These are phyloP conservation scores for Protula sp. DNA, from an alignment of 2,888 invertebrate species.

Conservation along the genomic window DNA sequence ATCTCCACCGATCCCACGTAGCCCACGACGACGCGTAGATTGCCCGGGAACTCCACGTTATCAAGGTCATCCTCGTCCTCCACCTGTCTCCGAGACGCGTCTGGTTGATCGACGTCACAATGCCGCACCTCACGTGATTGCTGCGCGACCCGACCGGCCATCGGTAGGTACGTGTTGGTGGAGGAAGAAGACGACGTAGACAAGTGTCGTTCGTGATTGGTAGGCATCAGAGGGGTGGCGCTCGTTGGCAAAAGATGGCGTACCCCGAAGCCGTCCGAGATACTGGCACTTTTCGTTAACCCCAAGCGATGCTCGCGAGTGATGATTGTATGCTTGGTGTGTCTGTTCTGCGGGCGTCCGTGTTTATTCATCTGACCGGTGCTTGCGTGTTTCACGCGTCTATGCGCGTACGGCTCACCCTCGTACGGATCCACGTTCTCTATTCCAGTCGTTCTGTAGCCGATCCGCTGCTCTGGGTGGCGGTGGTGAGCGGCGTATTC, in stretches of 20 bases:
- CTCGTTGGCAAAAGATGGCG: no score
- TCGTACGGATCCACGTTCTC: constrained; percentile 15
- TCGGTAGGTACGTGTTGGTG: neutral
- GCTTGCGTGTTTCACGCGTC: neutral
- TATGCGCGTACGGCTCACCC: neutral
- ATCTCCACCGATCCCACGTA: constrained; percentile 95
- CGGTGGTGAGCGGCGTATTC: no score
- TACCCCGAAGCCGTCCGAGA: neutral
- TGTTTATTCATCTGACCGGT: constrained; percentile 2
- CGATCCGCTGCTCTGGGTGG: neutral
- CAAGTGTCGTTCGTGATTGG: neutral
- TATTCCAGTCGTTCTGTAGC: constrained; percentile 2
- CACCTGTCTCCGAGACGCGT: neutral
- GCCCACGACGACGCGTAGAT: constrained; percentile 61
- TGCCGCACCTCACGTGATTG: no score
- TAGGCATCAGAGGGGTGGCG: neutral
- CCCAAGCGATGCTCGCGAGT: constrained; percentile 17
- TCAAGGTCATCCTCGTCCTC: neutral
- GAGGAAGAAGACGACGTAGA: neutral
- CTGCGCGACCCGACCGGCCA: neutral
- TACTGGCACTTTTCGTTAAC: constrained; percentile 3
- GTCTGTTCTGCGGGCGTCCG: neutral
- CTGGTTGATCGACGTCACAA: no score
- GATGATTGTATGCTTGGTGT: constrained; percentile 23
- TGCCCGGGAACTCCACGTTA: neutral